Conservation (phyloP, 37 sponge, comb jelly and placozoan genomes). For the Beroe forskalii region DNA sequence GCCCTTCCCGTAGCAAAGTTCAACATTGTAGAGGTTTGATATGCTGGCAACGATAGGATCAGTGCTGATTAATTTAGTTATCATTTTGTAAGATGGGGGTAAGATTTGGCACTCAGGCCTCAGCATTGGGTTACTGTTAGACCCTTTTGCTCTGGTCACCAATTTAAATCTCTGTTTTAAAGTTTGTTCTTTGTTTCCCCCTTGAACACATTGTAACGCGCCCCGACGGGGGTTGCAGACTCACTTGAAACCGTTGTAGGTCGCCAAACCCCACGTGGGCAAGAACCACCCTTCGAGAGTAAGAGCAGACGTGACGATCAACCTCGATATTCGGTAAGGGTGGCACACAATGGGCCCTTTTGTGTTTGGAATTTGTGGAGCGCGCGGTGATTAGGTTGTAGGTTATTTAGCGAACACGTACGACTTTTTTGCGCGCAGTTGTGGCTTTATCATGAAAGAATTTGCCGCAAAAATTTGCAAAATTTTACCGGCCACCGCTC, state of each 20-base stretch:
- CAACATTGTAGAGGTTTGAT: slow-evolving; percentile 79
- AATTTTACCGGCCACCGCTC: too few species aligned
- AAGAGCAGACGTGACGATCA: slow-evolving; percentile 83
- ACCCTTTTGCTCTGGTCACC: too few species aligned
- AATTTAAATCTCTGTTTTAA: too few species aligned
- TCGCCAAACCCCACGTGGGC: slow-evolving; percentile 88
- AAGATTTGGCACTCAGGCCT: not conserved
- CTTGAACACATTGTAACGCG: slow-evolving; percentile 65
- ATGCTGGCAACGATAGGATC: not conserved
- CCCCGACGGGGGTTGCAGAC: slow-evolving; percentile 47
- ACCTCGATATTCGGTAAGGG: slow-evolving; percentile 70
- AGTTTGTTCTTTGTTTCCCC: too few species aligned
- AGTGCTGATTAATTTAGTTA: not conserved
- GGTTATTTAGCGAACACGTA: not conserved
- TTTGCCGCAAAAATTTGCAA: too few species aligned
- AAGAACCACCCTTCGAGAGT: slow-evolving; percentile 92
- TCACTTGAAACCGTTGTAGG: slow-evolving; percentile 66
- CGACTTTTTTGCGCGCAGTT: not conserved
- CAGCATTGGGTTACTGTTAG: not conserved
- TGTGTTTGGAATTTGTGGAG: too few species aligned
- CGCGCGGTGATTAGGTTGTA: too few species aligned
- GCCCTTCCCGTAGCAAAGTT: slow-evolving; percentile 79
- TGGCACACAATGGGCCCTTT: not conserved
- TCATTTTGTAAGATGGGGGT: not conserved
- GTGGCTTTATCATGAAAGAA: too few species aligned